Evolutionary conservation across 2,797 vertebrate species (phyloP).

Genomic region (Furcifer pardalis): DNA sequence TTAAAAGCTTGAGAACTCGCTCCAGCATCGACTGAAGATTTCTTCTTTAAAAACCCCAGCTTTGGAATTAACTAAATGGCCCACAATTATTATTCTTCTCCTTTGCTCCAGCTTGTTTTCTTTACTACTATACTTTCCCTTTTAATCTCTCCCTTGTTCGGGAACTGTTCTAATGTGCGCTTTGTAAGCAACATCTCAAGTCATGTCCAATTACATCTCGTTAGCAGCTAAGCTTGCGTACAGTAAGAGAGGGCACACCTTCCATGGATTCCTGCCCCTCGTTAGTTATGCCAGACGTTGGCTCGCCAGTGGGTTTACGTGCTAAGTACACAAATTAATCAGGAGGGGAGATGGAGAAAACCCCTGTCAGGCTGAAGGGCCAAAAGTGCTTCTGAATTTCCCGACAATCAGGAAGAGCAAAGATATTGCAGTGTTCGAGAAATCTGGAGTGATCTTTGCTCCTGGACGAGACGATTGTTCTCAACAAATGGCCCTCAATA

Average conservation of each 20-base stretch:
- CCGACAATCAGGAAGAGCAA: too few species aligned
- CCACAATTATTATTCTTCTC: too few species aligned
- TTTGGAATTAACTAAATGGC: too few species aligned
- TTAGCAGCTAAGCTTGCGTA: slow-evolving; percentile 1
- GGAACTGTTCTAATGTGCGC: not conserved
- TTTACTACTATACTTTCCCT: not conserved
- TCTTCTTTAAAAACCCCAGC: too few species aligned
- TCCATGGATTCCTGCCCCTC: not conserved
- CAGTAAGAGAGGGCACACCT: not conserved
- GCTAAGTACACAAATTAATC: slow-evolving; percentile 9
- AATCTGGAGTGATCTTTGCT: too few species aligned
- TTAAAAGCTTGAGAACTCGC: too few species aligned
- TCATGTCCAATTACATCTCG: slow-evolving; percentile 21
- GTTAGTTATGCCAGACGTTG: slow-evolving; percentile 3
- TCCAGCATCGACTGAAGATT: too few species aligned
- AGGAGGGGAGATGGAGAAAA: not conserved
- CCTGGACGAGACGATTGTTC: too few species aligned
- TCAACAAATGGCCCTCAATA: too few species aligned
- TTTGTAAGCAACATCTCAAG: not conserved
- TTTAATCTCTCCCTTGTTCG: not conserved
- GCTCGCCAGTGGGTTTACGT: not conserved
- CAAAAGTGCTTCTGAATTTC: too few species aligned
- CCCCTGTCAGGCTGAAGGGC: too few species aligned
- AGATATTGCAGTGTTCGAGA: too few species aligned
- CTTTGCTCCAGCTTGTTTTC: not conserved